A percentile compares a stretch with the other conserved stretches of the same genome.
phyloP scores from a whole-genome alignment of 2,797 vertebrate genomes.

The Sebastes kiyomatsui region DNA sequence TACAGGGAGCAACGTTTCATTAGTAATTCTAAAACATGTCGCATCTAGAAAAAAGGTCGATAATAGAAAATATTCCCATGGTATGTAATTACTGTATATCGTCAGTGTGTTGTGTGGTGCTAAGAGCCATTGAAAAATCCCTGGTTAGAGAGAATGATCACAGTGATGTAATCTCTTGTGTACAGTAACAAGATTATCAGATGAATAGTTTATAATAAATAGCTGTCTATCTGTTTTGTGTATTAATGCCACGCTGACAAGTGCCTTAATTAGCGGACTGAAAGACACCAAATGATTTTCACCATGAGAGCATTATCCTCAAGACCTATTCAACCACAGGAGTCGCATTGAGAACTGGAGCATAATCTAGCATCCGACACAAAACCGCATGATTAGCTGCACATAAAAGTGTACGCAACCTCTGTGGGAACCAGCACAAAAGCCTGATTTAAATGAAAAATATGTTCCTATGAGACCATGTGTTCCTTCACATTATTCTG shows the following conservation, averaged over 20 bases:
- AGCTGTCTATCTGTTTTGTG: slow-evolving; percentile 61
- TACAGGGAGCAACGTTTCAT: slow-evolving; percentile 34
- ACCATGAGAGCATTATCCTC: slow-evolving; percentile 43
- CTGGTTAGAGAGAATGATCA: slow-evolving; percentile 51
- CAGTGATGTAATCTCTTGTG: slow-evolving; percentile 57
- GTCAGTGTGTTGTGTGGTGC: slow-evolving; percentile 19
- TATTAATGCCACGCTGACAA: slow-evolving; percentile 68
- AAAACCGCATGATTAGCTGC: slow-evolving; percentile 55
- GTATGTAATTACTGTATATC: slow-evolving; percentile 53
- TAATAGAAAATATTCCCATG: slow-evolving; percentile 25
- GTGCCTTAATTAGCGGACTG: slow-evolving; percentile 72
- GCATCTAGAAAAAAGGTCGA: slow-evolving; percentile 18
- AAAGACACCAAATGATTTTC: slow-evolving; percentile 56
- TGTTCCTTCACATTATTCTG: slow-evolving; percentile 16
- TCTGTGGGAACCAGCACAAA: slow-evolving; percentile 34
- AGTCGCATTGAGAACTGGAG: slow-evolving; percentile 47
- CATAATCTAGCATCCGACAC: slow-evolving; percentile 42
- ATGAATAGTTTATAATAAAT: slow-evolving; percentile 75
- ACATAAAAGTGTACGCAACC: not conserved
- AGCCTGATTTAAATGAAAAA: slow-evolving; percentile 23
- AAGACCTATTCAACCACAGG: slow-evolving; percentile 52
- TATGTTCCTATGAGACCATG: not conserved
- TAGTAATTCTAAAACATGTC: slow-evolving; percentile 19
- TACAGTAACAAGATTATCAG: slow-evolving; percentile 65
- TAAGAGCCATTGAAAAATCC: slow-evolving; percentile 34